A percentile compares a stretch with the other conserved stretches of the same genome.
phyloP scores from a whole-genome alignment of 2,888 invertebrate genomes.

The Eristalis arbustorum region DNA sequence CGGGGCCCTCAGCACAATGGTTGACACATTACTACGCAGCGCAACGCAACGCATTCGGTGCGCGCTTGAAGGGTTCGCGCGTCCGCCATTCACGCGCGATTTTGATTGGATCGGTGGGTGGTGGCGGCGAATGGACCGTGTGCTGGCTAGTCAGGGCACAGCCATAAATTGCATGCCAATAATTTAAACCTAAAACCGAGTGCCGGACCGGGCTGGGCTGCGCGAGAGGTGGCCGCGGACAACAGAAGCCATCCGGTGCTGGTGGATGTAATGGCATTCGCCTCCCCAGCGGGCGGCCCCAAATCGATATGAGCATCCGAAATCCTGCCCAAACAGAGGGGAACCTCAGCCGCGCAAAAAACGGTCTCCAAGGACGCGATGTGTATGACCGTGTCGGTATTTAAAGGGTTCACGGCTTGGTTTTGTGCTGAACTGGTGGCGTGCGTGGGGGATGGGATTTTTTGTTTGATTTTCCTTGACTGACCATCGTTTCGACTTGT shows the following conservation, averaged over 20 bases:
- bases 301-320: constrained; percentile 44
- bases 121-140: neutral
- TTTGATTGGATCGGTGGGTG: constrained; percentile 22
- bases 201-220: neutral
- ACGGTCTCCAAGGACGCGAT: neutral
- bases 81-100: constrained; percentile 19
- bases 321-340: constrained; percentile 17
- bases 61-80: neutral
- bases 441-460: constrained; percentile 41
- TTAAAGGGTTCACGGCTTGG: constrained; percentile 64
- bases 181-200: constrained; percentile 56
- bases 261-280: constrained; percentile 39
- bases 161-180: constrained; percentile 60
- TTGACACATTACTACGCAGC: constrained; percentile 37
- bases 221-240: neutral
- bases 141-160: neutral
- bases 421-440: constrained; percentile 73
- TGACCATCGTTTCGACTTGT: neutral
- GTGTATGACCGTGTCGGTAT: constrained; percentile 30
- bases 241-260: constrained; percentile 15
- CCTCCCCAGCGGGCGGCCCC: constrained; percentile 30
- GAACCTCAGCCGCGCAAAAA: neutral
- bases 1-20: constrained; percentile 21
- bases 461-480: neutral
- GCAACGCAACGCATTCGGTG: constrained; percentile 3